A percentile compares a stretch with the other conserved stretches of the same genome.
These are phyloP conservation scores for Lutjanus argentimaculatus DNA, from an alignment of 2,797 vertebrate genomes.

Conservation along the genomic window DNA sequence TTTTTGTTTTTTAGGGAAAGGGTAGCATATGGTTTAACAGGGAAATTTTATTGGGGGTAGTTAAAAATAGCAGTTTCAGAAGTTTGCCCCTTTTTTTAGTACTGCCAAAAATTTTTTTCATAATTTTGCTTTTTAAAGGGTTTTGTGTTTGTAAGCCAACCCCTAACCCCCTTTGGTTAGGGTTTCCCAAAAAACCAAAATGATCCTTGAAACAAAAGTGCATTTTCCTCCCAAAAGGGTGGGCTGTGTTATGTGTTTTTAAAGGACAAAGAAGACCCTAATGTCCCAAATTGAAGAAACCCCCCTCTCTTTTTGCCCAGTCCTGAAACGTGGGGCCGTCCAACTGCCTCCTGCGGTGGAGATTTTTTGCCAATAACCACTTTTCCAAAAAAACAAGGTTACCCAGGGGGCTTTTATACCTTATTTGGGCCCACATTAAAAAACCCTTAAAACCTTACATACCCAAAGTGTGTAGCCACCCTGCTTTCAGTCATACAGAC, in stretches of 20 bases:
- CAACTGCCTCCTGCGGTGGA: conserved; percentile 16
- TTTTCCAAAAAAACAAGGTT: neutral
- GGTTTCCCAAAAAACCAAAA: too few species aligned
- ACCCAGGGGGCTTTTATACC: conserved; percentile 33
- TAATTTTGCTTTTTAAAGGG: too few species aligned
- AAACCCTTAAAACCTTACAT: conserved; percentile 43
- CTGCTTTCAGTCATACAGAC: conserved; percentile 54
- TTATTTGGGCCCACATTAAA: conserved; percentile 58
- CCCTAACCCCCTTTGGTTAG: too few species aligned
- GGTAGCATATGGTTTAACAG: too few species aligned
- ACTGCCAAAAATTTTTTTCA: too few species aligned
- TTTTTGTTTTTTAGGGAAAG: too few species aligned
- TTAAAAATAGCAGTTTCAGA: too few species aligned
- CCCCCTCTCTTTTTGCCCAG: conserved; percentile 42
- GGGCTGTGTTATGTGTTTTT: conserved; percentile 49
- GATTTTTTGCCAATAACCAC: conserved; percentile 8
- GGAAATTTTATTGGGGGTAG: too few species aligned
- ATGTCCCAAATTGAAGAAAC: conserved; percentile 48
- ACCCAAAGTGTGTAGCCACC: conserved; percentile 55
- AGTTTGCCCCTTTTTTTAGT: too few species aligned
- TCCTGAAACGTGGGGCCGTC: conserved; percentile 14
- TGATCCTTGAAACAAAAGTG: too few species aligned
- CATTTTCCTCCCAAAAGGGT: too few species aligned
- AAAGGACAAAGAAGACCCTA: conserved; percentile 49
- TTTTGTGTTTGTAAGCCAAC: too few species aligned